Base-by-base conservation (phyloP, 2,113 vertebrate genomes). In the Mirounga angustirostris region DNA sequence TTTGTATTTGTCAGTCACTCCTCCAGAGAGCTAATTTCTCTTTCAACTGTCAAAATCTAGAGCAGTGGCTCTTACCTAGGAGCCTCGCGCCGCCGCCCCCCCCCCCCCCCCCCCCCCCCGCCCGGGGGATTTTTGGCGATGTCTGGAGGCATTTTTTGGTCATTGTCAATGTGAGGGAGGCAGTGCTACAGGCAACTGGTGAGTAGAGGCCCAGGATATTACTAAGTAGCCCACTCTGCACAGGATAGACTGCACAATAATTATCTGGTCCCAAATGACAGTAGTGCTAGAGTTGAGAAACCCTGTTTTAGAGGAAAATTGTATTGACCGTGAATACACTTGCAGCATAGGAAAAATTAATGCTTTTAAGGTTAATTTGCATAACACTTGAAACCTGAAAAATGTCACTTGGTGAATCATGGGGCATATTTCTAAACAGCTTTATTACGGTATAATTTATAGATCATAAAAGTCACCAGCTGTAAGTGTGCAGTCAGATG, bases 301-400 rank as follows among this genome's bases (percentile, higher is more conserved):
- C 28, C 16, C 19, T 33, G 30, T 74, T 54, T 71, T 78, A 65
- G 56, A 86, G 81, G 65, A 86, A 90, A 80, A 33, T 43, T 56
- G 30, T 30, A 16, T 79, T 89, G 80, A 33, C 76, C 84, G 21
- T 4, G 28, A 74, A 43, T 46, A 63, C 24, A 21, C 58, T 82
- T 71, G 63, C 30, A 67, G 43, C 10, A 1, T 0, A 56, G 79
- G 52, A 18, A 69, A 89, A 78, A 63, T 2, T 18, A 89, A 40
- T 76, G 40, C 69, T 73, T 96, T 82, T 87, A 50, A 59, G 79
- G 26, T 84, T 86, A 46, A 59, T 76, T 84, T 89, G 40, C 95
- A 21, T 40, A 59, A 58, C 5, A n/a, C 11, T 86, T 1, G 3
- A 79, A 97, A 54, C 43, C 80, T 89, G 91, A 94, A 96, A 84